These are phyloP conservation scores for Agrochola macilenta DNA, from an alignment of 2,888 invertebrate genomes.

Conservation along the genomic window DNA sequence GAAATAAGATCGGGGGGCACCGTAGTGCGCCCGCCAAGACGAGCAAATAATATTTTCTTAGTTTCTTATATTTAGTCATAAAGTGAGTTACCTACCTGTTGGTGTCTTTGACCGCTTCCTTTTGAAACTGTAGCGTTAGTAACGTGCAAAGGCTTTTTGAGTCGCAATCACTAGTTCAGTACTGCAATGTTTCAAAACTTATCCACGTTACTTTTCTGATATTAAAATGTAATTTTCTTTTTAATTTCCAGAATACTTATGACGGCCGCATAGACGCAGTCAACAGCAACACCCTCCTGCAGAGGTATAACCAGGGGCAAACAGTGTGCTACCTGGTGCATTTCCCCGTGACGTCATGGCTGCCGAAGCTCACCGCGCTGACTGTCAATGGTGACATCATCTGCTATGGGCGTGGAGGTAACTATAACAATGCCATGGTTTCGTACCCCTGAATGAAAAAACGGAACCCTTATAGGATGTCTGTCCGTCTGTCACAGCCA, in stretches of 20 bases:
- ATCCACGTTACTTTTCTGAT: background rate
- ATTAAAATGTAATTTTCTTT: constrained; percentile 2
- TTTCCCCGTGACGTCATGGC: constrained; percentile 90
- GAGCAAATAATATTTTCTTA: too few species aligned
- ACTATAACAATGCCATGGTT: background rate
- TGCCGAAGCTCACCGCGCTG: constrained; percentile 91
- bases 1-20: too few species aligned
- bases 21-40: too few species aligned
- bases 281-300: constrained; percentile 75
- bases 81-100: too few species aligned
- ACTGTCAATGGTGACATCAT: constrained; percentile 89
- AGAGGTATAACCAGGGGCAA: constrained; percentile 77
- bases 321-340: constrained; percentile 87
- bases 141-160: background rate
- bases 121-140: background rate
- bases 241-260: constrained; percentile 86
- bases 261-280: constrained; percentile 90
- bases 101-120: background rate
- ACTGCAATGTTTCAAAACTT: background rate
- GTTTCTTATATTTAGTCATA: too few species aligned
- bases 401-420: constrained; percentile 91
- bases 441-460: too few species aligned
- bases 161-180: background rate
- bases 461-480: too few species aligned
- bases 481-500: too few species aligned